A percentile compares a stretch with the other conserved stretches of the same genome.
Conservation (phyloP, 2,797 vertebrate species). For the Diglossa cyanea region DNA sequence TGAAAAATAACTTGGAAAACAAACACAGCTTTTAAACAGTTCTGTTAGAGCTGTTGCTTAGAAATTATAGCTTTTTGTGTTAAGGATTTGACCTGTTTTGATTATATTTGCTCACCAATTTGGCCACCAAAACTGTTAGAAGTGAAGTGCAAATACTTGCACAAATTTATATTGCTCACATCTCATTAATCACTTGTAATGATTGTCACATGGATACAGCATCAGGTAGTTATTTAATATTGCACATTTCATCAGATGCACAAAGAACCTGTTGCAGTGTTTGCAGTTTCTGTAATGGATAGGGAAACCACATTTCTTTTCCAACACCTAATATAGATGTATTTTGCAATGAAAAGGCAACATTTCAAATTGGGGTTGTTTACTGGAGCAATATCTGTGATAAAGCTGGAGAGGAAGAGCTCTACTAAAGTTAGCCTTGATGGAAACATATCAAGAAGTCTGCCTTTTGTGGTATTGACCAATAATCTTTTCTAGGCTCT, state of each 20-base stretch:
- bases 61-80: not conserved
- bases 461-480: not conserved
- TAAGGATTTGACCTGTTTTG: not conserved
- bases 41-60: not conserved
- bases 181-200: not conserved
- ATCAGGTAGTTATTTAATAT: not conserved
- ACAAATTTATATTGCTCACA: not conserved
- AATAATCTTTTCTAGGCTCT: not conserved
- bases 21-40: not conserved
- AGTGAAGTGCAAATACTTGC: not conserved
- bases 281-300: not conserved
- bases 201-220: too few relatives aligned
- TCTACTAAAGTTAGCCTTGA: not conserved
- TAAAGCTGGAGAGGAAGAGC: not conserved
- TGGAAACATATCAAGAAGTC: not conserved
- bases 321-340: not conserved
- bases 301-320: not conserved
- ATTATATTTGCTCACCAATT: not conserved
- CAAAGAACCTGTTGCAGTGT: accelerated
- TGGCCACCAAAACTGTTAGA: not conserved
- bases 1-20: not conserved
- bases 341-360: not conserved
- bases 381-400: constrained; percentile 12
- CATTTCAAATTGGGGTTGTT: constrained; percentile 21
- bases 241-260: not conserved